Evolutionary conservation across 2,888 invertebrate species (phyloP).

Genomic region (Herminia tarsipennalis): DNA sequence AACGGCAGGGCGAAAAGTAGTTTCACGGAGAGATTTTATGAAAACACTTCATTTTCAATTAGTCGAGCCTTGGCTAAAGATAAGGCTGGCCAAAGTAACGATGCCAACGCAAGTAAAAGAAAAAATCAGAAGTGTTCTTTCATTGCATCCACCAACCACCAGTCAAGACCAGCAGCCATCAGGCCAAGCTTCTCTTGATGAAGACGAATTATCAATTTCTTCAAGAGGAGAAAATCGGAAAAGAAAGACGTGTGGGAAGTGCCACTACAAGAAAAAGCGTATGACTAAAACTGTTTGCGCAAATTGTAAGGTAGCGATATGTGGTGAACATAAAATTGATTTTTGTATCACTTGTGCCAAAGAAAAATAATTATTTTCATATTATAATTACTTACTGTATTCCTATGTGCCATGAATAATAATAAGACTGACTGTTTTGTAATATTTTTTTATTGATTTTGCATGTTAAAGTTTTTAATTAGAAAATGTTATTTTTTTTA

Average conservation of each 20-base stretch:
- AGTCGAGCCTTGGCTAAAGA: slow-evolving; percentile 12
- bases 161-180: background rate
- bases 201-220: no score
- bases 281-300: slow-evolving; percentile 13
- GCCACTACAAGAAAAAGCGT: slow-evolving; percentile 21
- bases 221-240: no score
- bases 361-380: slow-evolving; percentile 9
- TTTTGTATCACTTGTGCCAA: slow-evolving; percentile 20
- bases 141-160: background rate
- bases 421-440: no score
- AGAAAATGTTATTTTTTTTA: no score
- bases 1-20: slow-evolving; percentile 8
- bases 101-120: slow-evolving; percentile 5
- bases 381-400: no score
- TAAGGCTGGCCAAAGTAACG: background rate
- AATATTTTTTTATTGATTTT: no score
- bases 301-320: slow-evolving; percentile 12
- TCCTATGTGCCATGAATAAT: no score
- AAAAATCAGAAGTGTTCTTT: slow-evolving; percentile 2
- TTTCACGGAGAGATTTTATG: slow-evolving; percentile 12
- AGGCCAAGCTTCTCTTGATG: slow-evolving; percentile 31
- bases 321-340: slow-evolving; percentile 16
- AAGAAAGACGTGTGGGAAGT: slow-evolving; percentile 19
- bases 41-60: slow-evolving; percentile 14
- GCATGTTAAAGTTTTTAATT: no score